A percentile compares a stretch with the other conserved stretches of the same genome.
Conservation (phyloP, 2,113 vertebrate species). For the Dermatemys mawii region DNA sequence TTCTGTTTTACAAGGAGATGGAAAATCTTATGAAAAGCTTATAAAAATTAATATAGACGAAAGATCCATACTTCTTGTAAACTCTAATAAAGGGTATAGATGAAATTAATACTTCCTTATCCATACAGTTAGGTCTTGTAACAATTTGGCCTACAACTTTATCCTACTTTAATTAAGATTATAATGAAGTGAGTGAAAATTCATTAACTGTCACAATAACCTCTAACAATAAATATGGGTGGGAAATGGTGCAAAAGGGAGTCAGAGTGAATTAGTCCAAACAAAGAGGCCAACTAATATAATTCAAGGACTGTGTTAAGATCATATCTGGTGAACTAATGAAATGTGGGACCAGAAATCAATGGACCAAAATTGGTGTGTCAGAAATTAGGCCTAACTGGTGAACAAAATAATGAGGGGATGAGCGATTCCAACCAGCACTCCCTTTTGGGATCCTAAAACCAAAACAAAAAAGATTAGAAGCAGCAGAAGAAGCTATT, state of each 20-base stretch:
- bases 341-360: background rate
- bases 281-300: background rate
- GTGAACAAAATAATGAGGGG: background rate
- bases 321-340: background rate
- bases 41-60: background rate
- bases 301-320: background rate
- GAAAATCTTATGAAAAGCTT: background rate
- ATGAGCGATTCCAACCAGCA: background rate
- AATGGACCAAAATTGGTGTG: background rate
- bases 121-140: background rate
- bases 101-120: background rate
- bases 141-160: background rate
- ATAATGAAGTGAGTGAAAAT: too few species aligned
- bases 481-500: background rate
- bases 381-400: background rate
- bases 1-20: background rate
- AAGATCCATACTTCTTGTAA: fast-evolving
- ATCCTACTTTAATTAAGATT: too few species aligned
- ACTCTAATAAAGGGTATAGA: background rate
- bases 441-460: background rate
- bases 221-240: background rate
- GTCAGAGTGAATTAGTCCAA: background rate
- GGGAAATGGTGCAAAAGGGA: background rate
- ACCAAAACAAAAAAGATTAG: background rate
- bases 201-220: background rate